These are phyloP conservation scores for Dorcus hopei DNA, from an alignment of 2,888 invertebrate genomes.

Conservation along the genomic window DNA sequence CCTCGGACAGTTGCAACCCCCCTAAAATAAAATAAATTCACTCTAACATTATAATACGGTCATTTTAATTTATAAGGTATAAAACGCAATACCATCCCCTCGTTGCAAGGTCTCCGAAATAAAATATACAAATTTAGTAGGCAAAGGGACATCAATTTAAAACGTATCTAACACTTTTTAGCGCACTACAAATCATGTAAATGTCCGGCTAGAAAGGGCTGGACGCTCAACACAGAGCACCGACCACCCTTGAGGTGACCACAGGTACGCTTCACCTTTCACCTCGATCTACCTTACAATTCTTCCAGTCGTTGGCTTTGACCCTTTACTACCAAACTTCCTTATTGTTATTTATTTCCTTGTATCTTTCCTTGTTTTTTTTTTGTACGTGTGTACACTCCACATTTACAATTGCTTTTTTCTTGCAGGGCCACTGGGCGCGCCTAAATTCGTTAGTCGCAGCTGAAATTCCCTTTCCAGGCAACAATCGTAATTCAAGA, in stretches of 20 bases:
- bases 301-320: constrained; percentile 17
- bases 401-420: constrained; percentile 5
- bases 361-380: constrained; percentile 23
- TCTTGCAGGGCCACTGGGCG: neutral
- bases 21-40: neutral
- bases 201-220: constrained; percentile 33
- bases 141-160: constrained; percentile 38
- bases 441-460: too few relatives aligned
- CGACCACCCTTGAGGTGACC: constrained; percentile 36
- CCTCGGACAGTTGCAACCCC: neutral
- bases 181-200: constrained; percentile 41
- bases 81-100: neutral
- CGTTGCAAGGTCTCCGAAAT: neutral
- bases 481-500: too few relatives aligned
- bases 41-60: constrained; percentile 40
- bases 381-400: constrained; percentile 15
- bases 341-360: constrained; percentile 36
- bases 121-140: constrained; percentile 40
- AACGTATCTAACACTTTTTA: constrained; percentile 43
- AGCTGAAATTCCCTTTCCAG: too few relatives aligned
- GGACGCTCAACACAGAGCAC: constrained; percentile 17
- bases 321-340: constrained; percentile 20
- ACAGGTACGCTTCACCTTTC: constrained; percentile 37
- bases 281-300: constrained; percentile 34
- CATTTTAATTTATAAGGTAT: constrained; percentile 40